Base-by-base conservation (phyloP, 1,140 invertebrate species). In the Heliconius congener region DNA sequence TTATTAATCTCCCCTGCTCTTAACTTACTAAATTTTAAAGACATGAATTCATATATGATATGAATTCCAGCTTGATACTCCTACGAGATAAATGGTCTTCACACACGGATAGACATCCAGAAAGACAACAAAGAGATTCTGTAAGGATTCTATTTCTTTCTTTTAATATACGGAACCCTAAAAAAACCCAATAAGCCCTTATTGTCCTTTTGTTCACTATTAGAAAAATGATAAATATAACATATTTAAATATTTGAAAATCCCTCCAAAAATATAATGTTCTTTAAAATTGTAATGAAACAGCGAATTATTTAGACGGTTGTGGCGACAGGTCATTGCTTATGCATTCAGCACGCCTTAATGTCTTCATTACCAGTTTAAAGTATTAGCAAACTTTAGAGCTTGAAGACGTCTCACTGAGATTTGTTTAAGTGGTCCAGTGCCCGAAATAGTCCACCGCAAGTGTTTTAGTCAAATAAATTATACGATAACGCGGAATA, bases 321-420 rank as follows among this genome's bases (percentile, higher is more conserved):
- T 88, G 87, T 82, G 86, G 90, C 85, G 82, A 84, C 83, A 83
- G 80, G 91, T 93, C 93, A 94, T 93, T 93, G 79, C 84, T 94
- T 93, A 94, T 93, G 91, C 92, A 94, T 94, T 93, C 91, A 90
- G 90, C 88, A 88, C 88, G 90, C 87, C 87, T 90, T 93, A 93
- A 92, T 92, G 89, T 90, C 91, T 93, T 93, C 90, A 93, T 94
- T 93, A 93, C 90, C 90, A 92, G 91, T 93, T 94, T 94, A 93
- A 93, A 93, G 93, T 94, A 93, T 94, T 93, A 91, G 88, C 88
- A 92, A 93, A 94, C 91, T 93, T 90, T 77, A 86, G 84, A 89
- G 86, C 85, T 87, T 86, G 80, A 83, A 90, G 87, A 87, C 86
- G 86, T 87, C 85, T 90, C 87, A 82, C 87, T 85, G 83, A 88